These are phyloP conservation scores for Congeria kusceri DNA, from an alignment of 2,888 invertebrate genomes.

Conservation along the genomic window DNA sequence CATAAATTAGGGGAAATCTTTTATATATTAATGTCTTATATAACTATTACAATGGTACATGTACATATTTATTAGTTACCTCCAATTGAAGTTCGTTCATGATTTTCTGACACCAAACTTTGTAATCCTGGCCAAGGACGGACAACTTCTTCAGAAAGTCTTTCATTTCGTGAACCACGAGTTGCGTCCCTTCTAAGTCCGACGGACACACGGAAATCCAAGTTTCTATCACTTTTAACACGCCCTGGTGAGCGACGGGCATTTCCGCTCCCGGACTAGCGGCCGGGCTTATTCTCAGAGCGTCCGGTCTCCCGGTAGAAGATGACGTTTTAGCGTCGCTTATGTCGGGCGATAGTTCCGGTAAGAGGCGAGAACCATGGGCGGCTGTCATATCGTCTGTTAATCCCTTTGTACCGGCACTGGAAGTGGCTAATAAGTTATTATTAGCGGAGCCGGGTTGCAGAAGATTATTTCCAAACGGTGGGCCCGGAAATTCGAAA, in stretches of 20 bases:
- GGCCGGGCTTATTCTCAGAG: conserved; percentile 50
- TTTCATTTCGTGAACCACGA: conserved; percentile 86
- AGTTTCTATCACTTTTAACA: conserved; percentile 83
- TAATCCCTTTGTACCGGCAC: neutral
- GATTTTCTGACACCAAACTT: conserved; percentile 86
- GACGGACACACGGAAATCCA: conserved; percentile 82
- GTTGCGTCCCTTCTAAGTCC: conserved; percentile 81
- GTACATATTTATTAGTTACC: conserved; percentile 66
- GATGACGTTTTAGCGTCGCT: conserved; percentile 41
- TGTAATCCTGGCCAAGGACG: conserved; percentile 87
- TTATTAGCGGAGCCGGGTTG: conserved; percentile 46
- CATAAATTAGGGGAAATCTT: no score
- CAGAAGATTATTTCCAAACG: conserved; percentile 40
- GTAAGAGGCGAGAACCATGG: neutral
- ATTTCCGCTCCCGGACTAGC: conserved; percentile 77
- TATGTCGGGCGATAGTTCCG: conserved; percentile 25
- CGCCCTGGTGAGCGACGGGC: conserved; percentile 80
- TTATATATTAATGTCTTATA: no score
- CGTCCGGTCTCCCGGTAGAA: conserved; percentile 39
- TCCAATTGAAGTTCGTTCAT: conserved; percentile 80
- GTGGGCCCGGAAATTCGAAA: conserved; percentile 75
- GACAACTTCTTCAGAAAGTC: conserved; percentile 87
- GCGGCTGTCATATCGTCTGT: neutral
- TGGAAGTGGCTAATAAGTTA: conserved; percentile 10
- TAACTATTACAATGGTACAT: no score